Conservation (phyloP, 2,113 vertebrate species). For the Numida meleagris region DNA sequence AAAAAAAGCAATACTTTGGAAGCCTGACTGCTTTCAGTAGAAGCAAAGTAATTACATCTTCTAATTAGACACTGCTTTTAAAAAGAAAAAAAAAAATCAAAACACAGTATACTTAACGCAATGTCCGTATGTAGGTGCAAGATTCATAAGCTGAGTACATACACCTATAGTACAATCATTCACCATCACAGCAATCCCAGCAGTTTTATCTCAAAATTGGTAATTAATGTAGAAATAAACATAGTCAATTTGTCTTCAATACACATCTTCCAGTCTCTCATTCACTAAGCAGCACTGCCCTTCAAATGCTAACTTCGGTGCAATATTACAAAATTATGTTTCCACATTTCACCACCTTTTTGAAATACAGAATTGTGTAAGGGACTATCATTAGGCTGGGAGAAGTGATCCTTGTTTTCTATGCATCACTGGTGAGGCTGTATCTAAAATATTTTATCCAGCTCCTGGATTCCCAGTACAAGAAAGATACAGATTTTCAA, state of each 20-base stretch:
- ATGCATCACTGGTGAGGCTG: background rate
- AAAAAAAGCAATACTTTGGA: background rate
- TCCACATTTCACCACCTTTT: background rate
- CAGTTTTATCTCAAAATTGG: background rate
- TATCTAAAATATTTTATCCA: background rate
- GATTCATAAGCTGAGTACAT: background rate
- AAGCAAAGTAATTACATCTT: background rate
- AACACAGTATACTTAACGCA: background rate
- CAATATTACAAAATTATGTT: background rate
- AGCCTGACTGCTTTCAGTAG: constrained; percentile 4
- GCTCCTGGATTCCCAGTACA: background rate
- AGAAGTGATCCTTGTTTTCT: background rate
- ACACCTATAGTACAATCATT: background rate
- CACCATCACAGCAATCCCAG: background rate
- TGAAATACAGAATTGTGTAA: background rate
- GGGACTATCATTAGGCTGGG: background rate
- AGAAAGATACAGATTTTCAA: background rate
- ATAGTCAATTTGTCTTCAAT: background rate
- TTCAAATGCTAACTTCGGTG: background rate
- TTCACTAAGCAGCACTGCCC: background rate
- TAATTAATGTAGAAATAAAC: background rate
- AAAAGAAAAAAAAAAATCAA: background rate
- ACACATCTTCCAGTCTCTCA: background rate
- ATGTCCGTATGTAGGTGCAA: background rate
- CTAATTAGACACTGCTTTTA: constrained; percentile 9